A percentile compares a stretch with the other conserved stretches of the same genome.
These are phyloP conservation scores for Apis dorsata DNA, from an alignment of 1,140 invertebrate genomes.

Conservation along the genomic window DNA sequence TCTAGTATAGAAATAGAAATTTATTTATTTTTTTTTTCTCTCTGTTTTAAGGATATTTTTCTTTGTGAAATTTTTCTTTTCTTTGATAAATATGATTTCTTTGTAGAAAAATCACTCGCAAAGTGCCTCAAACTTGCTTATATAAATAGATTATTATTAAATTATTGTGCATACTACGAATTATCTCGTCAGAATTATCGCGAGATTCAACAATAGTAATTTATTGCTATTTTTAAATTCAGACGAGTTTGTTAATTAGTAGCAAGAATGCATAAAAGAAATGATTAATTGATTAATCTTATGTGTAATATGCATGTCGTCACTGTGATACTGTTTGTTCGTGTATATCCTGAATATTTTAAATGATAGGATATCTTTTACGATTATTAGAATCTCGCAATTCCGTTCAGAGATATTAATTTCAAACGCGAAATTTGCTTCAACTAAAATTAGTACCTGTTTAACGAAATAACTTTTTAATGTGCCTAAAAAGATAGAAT, in stretches of 20 bases:
- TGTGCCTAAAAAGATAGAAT: constrained; percentile 54
- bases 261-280: constrained; percentile 10
- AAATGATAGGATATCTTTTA: background rate
- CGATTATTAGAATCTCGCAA: background rate
- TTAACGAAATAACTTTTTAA: constrained; percentile 42
- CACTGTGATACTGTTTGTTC: constrained; percentile 64
- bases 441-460: constrained; percentile 59
- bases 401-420: background rate
- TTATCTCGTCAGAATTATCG: background rate
- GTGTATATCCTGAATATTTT: constrained; percentile 45
- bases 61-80: background rate
- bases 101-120: background rate
- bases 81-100: background rate
- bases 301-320: constrained; percentile 57
- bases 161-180: background rate
- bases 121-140: constrained; percentile 20
- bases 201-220: constrained; percentile 9
- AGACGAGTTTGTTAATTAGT: constrained; percentile 39
- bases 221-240: constrained; percentile 10
- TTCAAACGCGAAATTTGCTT: constrained; percentile 33
- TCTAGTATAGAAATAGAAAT: background rate
- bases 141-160: background rate
- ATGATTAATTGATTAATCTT: constrained; percentile 10
- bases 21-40: background rate
- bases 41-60: background rate